Base-by-base conservation (phyloP, 2,797 vertebrate genomes). In the Euthynnus affinis region DNA sequence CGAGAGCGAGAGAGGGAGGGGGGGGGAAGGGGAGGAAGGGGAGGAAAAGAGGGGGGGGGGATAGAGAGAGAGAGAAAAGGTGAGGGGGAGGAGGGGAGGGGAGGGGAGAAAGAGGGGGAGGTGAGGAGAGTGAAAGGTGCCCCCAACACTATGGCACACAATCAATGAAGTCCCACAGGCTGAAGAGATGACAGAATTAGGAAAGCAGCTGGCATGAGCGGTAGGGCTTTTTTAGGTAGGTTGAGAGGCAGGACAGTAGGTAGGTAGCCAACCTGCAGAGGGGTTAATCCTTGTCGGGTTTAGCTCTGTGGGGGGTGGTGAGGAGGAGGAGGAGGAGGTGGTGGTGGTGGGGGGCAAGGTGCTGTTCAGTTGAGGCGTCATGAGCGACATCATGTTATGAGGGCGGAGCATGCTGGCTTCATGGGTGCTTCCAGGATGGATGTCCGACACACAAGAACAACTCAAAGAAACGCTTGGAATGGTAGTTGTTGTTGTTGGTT, bases 321-420 rank as follows among this genome's bases (percentile, higher is more conserved):
- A 82, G 83, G 80, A 87, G 89, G 85, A 74, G 90, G 84, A 81
- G 82, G 49, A 72, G 73, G 67, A 79, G 62, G 88, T 90, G 86
- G 91, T 86, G 89, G 87, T 89, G 87, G 91, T 80, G 88, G 88
- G 85, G 85, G 85, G 78, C 81, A 88, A 91, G 88, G 92, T 92
- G 91, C 90, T 90, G 90, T 95, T 94, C 94, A 93, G 95, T 93
- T 94, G 94, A 94, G 94, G 94, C 93, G 87, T 94, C 95, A 96
- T 96, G 95, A 95, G 93, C 94, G 92, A 96, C 94, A 95, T 96
- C 94, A 94, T 95, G 95, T 96, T 95, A 95, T 96, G 96, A 93
- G 92, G 93, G 93, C 94, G 92, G 94, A 95, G 94, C 95, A 96
- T 96, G 95, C 95, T 95, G 95, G 93, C 95, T 95, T 96, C 94